Evolutionary conservation across 2,888 invertebrate species (phyloP).

Genomic region (Therioaphis trifolii): DNA sequence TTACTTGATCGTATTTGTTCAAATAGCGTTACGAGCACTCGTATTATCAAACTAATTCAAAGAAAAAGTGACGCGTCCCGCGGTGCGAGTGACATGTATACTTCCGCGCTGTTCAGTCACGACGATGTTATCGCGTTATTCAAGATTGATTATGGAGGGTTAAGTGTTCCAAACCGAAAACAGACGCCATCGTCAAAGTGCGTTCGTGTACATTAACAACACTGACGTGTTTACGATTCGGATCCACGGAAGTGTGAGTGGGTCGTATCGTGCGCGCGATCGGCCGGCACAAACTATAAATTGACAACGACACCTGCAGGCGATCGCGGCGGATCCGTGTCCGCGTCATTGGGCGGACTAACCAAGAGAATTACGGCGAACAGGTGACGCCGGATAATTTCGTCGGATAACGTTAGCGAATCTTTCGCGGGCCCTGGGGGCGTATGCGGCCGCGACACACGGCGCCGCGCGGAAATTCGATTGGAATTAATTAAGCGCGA

Average conservation of each 20-base stretch:
- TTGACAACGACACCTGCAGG: not conserved
- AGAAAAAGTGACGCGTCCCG: not conserved
- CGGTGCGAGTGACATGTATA: not conserved
- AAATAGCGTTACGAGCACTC: too few relatives aligned
- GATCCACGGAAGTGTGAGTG: not conserved
- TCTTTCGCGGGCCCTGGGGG: too few relatives aligned
- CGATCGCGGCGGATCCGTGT: too few relatives aligned
- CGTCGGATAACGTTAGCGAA: too few relatives aligned
- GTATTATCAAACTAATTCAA: too few relatives aligned
- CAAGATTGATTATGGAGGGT: constrained; percentile 23
- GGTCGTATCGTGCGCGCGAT: not conserved
- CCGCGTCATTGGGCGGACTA: too few relatives aligned
- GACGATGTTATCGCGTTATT: constrained; percentile 7
- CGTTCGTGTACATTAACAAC: constrained; percentile 16
- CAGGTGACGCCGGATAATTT: too few relatives aligned
- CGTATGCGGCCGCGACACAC: too few relatives aligned
- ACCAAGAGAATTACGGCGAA: too few relatives aligned
- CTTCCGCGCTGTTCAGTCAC: not conserved
- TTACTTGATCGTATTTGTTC: too few relatives aligned
- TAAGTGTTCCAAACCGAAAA: constrained; percentile 14
- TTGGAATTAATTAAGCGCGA: too few relatives aligned
- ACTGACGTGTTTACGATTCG: constrained; percentile 12
- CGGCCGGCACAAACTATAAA: not conserved
- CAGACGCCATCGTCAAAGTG: not conserved
- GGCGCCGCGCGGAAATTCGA: too few relatives aligned